These are phyloP conservation scores for Gastrophysa polygoni DNA, from an alignment of 2,888 invertebrate genomes.

Conservation along the genomic window DNA sequence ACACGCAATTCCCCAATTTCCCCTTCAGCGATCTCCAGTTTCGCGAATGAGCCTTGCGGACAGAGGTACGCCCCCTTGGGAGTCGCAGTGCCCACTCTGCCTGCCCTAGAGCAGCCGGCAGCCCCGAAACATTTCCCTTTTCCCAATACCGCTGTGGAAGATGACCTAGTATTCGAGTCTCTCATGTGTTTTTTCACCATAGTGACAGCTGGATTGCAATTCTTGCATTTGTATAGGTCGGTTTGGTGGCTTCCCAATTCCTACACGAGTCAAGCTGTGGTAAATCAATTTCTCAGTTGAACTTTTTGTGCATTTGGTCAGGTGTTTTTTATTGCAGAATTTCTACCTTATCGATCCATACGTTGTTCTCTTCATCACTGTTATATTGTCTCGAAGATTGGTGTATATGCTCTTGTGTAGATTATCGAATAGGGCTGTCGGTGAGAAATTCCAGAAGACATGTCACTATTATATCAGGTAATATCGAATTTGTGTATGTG, in stretches of 20 bases:
- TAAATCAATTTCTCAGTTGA: constrained; percentile 57
- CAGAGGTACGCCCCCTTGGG: constrained; percentile 49
- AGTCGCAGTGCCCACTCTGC: constrained; percentile 47
- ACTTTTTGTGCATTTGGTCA: neutral
- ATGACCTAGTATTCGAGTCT: constrained; percentile 83
- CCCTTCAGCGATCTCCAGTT: constrained; percentile 45
- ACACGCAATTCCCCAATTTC: constrained; percentile 39
- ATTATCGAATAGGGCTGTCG: constrained; percentile 45
- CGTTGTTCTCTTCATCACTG: constrained; percentile 81
- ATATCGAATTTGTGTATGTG: too few relatives aligned
- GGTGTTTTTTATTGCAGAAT: constrained; percentile 72
- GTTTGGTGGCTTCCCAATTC: constrained; percentile 98
- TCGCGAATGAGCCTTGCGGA: constrained; percentile 44
- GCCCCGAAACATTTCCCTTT: constrained; percentile 83
- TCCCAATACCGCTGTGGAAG: constrained; percentile 77
- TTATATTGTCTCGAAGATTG: constrained; percentile 80
- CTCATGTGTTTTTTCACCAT: constrained; percentile 82
- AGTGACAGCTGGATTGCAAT: constrained; percentile 83
- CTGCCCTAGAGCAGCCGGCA: constrained; percentile 57
- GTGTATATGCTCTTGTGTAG: constrained; percentile 62
- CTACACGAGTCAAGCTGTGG: constrained; percentile 85
- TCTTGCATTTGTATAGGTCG: constrained; percentile 92
- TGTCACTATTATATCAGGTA: constrained; percentile 47
- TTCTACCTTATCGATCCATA: constrained; percentile 92
- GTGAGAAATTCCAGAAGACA: constrained; percentile 41